Evolutionary conservation across 2,113 vertebrate genomes (phyloP).

Genomic region (Toxotes chatareus): DNA sequence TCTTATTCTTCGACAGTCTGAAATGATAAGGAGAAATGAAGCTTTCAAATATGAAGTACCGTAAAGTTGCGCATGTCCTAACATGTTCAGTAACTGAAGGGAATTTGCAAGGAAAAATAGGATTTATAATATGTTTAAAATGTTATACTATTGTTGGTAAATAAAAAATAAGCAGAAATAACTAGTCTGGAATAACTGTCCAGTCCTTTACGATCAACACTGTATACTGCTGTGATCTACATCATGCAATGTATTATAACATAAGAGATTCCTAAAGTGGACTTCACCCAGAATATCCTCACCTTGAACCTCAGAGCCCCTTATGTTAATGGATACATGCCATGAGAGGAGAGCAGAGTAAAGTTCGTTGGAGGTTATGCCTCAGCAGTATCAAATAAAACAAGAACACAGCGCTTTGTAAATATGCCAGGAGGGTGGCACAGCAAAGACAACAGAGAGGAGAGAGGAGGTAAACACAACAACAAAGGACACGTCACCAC

Average conservation of each 20-base stretch:
- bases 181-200: not conserved
- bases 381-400: constrained; percentile 57
- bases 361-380: constrained; percentile 8
- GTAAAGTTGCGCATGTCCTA: not conserved
- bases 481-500: constrained; percentile 38
- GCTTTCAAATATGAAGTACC: not conserved
- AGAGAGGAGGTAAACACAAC: constrained; percentile 49
- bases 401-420: constrained; percentile 42
- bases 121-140: not conserved
- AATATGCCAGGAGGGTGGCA: constrained; percentile 36
- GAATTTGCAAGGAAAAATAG: not conserved
- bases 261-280: not conserved
- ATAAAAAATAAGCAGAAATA: not conserved
- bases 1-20: not conserved
- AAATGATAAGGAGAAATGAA: not conserved
- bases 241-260: not conserved
- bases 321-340: constrained; percentile 29
- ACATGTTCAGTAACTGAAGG: not conserved
- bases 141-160: not conserved
- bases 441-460: constrained; percentile 52
- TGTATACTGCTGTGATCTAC: not conserved
- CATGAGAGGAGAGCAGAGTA: constrained; percentile 9
- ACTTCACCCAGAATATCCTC: constrained; percentile 9
- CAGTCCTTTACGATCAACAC: not conserved
- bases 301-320: constrained; percentile 8